Base-by-base conservation (phyloP, 2,797 vertebrate genomes). In the Avahi laniger region DNA sequence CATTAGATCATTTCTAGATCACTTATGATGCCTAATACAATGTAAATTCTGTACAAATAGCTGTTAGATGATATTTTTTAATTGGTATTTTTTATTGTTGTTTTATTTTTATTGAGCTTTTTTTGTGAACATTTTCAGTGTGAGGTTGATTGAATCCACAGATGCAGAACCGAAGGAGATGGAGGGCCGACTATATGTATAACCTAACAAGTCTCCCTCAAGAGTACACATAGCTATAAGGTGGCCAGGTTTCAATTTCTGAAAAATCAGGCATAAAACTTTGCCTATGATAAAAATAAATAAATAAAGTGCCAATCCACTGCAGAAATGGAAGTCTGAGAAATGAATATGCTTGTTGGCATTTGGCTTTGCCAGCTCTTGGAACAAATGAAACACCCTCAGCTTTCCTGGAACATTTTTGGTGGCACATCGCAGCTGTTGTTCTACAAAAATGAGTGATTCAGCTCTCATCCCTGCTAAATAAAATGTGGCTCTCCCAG, bases 321-420 rank as follows among this genome's bases (percentile, higher is more conserved):
- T 69, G 41, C 84, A 97, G 84, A 92, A 95, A 95, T 93, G 48
- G 50, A 94, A 95, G 76, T 89, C 67, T 89, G 30, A 33, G 18
- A 93, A 97, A 94, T 94, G 92, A 97, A 85, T 91, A 76, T 84
- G 94, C 89, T 87, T 91, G 83, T 43, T 96, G 93, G 96, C 94
- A 93, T 97, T 96, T 97, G 95, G 89, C 87, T 67, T 97, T 94
- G 86, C 76, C 95, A 97, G 54, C 48, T 95, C 94, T 94, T 94
- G 86, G 89, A 97, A 97, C 86, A 94, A 89, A 97, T 92, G 83
- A 97, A 94, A 93, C n/a, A 79, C 57, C 81, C 94, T 96, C 92
- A 24, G 69, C 89, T 94, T 94, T 96, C 91, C 96, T 97, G 93
- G 96, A 97, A 97, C 92, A 95, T 96, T 96, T 83, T 83, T 86